Evolutionary conservation across 1,140 invertebrate genomes (phyloP).

Genomic region (Glomeris maerens): DNA sequence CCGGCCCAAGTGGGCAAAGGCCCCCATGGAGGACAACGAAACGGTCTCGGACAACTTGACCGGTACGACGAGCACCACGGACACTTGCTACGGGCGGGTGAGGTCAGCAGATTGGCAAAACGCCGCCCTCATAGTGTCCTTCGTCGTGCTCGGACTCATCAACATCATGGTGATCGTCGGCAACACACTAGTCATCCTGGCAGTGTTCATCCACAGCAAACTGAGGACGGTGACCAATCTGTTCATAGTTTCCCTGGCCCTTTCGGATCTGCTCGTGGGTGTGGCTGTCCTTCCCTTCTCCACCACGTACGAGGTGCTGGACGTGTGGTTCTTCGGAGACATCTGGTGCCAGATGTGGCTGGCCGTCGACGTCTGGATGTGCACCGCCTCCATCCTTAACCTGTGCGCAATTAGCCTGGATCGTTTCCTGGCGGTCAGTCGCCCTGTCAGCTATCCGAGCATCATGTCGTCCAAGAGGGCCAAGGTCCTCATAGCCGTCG

Average conservation of each 20-base stretch:
- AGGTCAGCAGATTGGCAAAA: slow-evolving; percentile 64
- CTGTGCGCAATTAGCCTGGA: slow-evolving; percentile 69
- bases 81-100: too few species aligned
- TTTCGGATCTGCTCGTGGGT: slow-evolving; percentile 81
- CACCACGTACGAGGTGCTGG: slow-evolving; percentile 69
- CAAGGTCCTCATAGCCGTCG: slow-evolving; percentile 68
- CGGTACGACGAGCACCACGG: too few species aligned
- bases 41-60: too few species aligned
- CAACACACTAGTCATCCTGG: slow-evolving; percentile 80
- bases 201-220: slow-evolving; percentile 73
- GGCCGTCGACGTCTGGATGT: slow-evolving; percentile 91
- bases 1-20: too few species aligned
- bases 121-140: slow-evolving; percentile 50
- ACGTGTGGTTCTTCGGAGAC: slow-evolving; percentile 85
- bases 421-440: slow-evolving; percentile 85
- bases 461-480: slow-evolving; percentile 80
- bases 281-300: slow-evolving; percentile 80
- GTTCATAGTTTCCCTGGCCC: slow-evolving; percentile 84
- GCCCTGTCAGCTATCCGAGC: slow-evolving; percentile 78
- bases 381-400: slow-evolving; percentile 88
- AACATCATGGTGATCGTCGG: slow-evolving; percentile 73
- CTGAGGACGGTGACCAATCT: slow-evolving; percentile 84
- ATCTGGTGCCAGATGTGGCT: slow-evolving; percentile 85
- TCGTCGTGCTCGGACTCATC: slow-evolving; percentile 61
- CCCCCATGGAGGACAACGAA: too few species aligned